phyloP scores from a whole-genome alignment of 2,797 vertebrate genomes.

The Myotis myotis region DNA sequence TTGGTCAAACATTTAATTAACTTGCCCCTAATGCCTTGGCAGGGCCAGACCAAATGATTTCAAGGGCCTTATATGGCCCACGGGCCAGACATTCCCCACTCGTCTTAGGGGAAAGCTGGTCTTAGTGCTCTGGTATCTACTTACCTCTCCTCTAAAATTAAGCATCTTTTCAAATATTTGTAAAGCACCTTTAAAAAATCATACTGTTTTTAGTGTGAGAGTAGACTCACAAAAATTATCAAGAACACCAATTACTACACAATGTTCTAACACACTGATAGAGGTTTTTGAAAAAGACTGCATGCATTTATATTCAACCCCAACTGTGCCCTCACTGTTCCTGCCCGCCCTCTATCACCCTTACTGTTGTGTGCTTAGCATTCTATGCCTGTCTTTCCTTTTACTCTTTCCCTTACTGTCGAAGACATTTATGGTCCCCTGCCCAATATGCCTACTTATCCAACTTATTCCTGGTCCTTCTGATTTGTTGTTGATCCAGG shows the following conservation, averaged over 20 bases:
- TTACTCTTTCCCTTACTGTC: neutral
- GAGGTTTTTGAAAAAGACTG: neutral
- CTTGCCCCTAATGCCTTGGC: too few species aligned
- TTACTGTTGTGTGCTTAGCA: neutral
- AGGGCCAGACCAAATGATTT: too few species aligned
- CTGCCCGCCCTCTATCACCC: neutral
- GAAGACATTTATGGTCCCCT: neutral
- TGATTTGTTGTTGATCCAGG: constrained; percentile 17
- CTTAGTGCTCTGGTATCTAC: constrained; percentile 16
- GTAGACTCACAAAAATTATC: neutral
- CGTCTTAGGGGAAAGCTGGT: neutral
- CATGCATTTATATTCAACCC: neutral
- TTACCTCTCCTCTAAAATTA: neutral
- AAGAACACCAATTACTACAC: neutral
- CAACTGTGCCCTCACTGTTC: neutral
- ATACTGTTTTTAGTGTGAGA: neutral
- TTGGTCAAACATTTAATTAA: too few species aligned
- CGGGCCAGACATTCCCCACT: too few species aligned
- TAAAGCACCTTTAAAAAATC: neutral
- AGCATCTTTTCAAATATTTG: constrained; percentile 24
- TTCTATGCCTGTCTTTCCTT: neutral
- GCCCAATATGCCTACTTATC: neutral
- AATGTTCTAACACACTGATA: neutral
- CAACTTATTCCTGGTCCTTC: constrained; percentile 18
- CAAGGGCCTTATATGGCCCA: too few species aligned